These are phyloP conservation scores for Micromussa lordhowensis DNA, from an alignment of 92 coral and sea anemone species.

Conservation along the genomic window DNA sequence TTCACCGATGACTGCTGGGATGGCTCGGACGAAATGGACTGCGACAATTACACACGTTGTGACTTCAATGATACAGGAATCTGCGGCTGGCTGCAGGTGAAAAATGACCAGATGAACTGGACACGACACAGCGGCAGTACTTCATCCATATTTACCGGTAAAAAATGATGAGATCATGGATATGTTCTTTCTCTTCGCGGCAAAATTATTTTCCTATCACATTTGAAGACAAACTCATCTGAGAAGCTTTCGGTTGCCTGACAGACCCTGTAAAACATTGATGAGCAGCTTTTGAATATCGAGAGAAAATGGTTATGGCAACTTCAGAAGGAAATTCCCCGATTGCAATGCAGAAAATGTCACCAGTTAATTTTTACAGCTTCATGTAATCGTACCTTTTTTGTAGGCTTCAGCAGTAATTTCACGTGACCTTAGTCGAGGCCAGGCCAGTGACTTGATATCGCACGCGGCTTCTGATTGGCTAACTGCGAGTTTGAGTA, in stretches of 20 bases:
- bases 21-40: slow-evolving; percentile 75
- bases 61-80: slow-evolving; percentile 63
- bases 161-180: neutral
- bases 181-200: neutral
- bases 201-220: too few species aligned
- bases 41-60: slow-evolving; percentile 81
- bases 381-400: too few species aligned
- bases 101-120: slow-evolving; percentile 84
- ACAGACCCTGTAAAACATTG: neutral
- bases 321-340: too few species aligned
- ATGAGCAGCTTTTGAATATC: neutral
- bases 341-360: too few species aligned
- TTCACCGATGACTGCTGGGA: slow-evolving; percentile 81
- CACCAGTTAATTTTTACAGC: too few species aligned
- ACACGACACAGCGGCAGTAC: slow-evolving; percentile 70
- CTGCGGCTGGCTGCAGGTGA: slow-evolving; percentile 78
- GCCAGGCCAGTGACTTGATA: too few species aligned
- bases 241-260: neutral
- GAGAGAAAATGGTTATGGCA: too few species aligned
- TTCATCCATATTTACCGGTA: slow-evolving; percentile 61
- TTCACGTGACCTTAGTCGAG: too few species aligned
- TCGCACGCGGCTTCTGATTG: too few species aligned
- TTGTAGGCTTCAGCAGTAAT: too few species aligned
- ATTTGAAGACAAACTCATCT: neutral
- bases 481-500: neutral